These are phyloP conservation scores for Alloscopus bannaensis DNA, from an alignment of 2,888 invertebrate species.

Conservation along the genomic window DNA sequence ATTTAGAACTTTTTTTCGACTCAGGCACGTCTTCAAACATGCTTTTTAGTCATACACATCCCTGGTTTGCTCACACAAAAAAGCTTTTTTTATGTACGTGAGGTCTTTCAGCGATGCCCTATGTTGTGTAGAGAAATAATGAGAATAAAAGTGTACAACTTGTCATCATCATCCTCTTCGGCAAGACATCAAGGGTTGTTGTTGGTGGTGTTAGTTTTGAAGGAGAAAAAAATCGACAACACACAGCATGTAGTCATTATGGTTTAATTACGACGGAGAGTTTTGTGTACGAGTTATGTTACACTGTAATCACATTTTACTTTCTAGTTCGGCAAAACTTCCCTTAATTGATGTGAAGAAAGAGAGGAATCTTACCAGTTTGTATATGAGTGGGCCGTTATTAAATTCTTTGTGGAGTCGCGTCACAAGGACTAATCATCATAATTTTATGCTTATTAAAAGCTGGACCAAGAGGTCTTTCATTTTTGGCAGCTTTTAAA, in stretches of 20 bases:
- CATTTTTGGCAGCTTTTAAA: neutral
- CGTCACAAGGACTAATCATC: neutral
- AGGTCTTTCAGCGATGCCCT: constrained; percentile 1
- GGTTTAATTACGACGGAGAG: constrained; percentile 17
- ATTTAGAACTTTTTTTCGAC: neutral
- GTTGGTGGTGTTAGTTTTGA: too few species aligned
- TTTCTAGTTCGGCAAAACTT: constrained; percentile 3
- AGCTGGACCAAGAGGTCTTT: constrained; percentile 9
- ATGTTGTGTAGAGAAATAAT: too few species aligned
- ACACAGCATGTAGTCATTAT: constrained; percentile 12
- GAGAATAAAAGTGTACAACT: too few species aligned
- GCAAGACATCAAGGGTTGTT: too few species aligned
- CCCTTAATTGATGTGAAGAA: constrained; percentile 1
- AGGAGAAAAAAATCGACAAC: neutral
- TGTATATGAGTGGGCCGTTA: neutral
- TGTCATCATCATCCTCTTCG: too few species aligned
- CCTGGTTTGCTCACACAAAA: too few species aligned
- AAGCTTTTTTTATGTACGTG: too few species aligned
- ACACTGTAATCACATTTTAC: constrained; percentile 10
- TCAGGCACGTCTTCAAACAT: too few species aligned
- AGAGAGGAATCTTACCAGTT: neutral
- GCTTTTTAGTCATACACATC: too few species aligned
- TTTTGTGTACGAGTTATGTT: constrained; percentile 3
- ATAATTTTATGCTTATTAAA: constrained; percentile 20
- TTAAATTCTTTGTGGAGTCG: neutral